Conservation (phyloP, 2,113 vertebrate genomes). For the Nannobrachium achirus region DNA sequence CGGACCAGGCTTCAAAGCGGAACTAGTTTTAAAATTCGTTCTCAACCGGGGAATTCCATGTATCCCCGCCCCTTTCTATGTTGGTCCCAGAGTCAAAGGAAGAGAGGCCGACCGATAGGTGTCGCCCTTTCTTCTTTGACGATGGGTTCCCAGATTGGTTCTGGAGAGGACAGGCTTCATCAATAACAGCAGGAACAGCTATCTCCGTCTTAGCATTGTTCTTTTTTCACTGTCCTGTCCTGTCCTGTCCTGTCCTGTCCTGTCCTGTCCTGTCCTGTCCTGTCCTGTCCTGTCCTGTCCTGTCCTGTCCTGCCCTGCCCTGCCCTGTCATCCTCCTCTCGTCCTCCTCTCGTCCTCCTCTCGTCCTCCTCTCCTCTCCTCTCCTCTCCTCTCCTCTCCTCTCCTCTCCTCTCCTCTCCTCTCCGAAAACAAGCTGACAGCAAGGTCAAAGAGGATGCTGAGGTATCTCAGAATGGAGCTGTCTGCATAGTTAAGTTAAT, state of each 20-base stretch:
- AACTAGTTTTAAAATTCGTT: too few relatives aligned
- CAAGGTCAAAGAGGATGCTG: conserved; percentile 9
- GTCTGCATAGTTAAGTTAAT: conserved; percentile 10
- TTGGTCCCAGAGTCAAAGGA: too few relatives aligned
- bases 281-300: neutral
- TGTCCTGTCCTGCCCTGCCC: neutral
- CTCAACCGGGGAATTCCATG: too few relatives aligned
- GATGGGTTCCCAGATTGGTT: too few relatives aligned
- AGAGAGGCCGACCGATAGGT: too few relatives aligned
- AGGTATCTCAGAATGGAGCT: conserved; percentile 6
- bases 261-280: too few relatives aligned
- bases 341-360: neutral
- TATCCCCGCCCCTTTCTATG: too few relatives aligned
- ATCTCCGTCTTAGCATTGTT: neutral
- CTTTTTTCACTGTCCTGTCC: conserved; percentile 14
- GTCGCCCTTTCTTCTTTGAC: too few relatives aligned
- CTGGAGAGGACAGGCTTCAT: neutral
- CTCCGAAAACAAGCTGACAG: conserved; percentile 9
- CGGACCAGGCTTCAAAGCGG: too few relatives aligned
- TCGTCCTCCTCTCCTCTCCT: neutral
- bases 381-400: neutral
- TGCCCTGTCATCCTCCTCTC: neutral
- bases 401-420: neutral
- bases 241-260: too few relatives aligned
- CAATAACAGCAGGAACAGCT: conserved; percentile 9